Percentiles rank a stretch among this genome's conserved stretches.
These are phyloP conservation scores for Pseudomugil tenellus DNA, from an alignment of 2,797 vertebrate genomes.

Conservation along the genomic window DNA sequence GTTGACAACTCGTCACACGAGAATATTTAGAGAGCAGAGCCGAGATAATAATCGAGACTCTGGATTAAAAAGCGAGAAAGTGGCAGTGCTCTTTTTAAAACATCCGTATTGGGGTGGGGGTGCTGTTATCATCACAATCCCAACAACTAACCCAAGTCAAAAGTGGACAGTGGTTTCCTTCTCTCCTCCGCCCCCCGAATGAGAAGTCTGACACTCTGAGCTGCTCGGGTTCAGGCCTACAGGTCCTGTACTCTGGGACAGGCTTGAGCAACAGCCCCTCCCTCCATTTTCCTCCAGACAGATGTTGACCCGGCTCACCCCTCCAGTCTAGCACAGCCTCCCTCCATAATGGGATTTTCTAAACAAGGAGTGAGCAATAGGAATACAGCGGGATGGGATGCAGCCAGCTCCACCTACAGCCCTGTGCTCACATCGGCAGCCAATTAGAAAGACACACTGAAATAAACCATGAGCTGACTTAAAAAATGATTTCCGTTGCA, in stretches of 20 bases:
- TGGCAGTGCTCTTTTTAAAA: background rate
- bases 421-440: constrained; percentile 45
- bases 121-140: too few species aligned
- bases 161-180: too few species aligned
- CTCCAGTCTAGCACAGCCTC: constrained; percentile 75
- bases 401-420: constrained; percentile 71
- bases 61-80: constrained; percentile 55
- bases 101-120: background rate
- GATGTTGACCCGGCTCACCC: constrained; percentile 81
- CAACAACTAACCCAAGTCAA: too few species aligned
- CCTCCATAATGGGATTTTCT: constrained; percentile 80
- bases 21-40: constrained; percentile 69
- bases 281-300: constrained; percentile 71
- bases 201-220: too few species aligned
- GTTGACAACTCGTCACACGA: constrained; percentile 73
- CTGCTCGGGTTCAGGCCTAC: constrained; percentile 34
- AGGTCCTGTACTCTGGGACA: constrained; percentile 53
- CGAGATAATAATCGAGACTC: constrained; percentile 66
- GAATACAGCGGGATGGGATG: constrained; percentile 61
- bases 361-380: constrained; percentile 77
- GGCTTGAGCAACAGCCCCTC: constrained; percentile 27
- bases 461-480: constrained; percentile 69
- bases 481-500: constrained; percentile 62
- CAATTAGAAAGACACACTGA: constrained; percentile 68
- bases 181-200: too few species aligned